A percentile compares a stretch with the other conserved stretches of the same genome.
phyloP scores from a whole-genome alignment of 2,888 invertebrate genomes.

The Hoplodrina ambigua region DNA sequence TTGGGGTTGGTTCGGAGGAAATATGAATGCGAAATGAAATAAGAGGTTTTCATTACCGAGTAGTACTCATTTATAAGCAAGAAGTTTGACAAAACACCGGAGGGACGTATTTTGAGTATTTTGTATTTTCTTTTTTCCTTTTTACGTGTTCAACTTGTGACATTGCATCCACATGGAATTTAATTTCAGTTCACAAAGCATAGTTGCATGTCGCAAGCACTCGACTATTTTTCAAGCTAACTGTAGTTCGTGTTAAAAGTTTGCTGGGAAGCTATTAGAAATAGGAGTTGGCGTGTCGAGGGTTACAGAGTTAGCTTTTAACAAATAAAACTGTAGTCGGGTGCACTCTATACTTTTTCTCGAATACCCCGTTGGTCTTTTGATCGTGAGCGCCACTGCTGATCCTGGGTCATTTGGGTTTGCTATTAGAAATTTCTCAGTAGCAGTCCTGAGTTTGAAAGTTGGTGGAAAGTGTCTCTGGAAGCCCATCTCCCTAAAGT shows the following conservation, averaged over 20 bases:
- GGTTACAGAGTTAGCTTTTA: conserved; percentile 7
- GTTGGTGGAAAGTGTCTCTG: no score
- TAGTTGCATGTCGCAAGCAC: conserved; percentile 43
- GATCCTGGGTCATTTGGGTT: no score
- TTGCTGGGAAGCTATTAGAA: conserved; percentile 45
- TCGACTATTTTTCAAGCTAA: conserved; percentile 46
- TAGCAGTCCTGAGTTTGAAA: no score
- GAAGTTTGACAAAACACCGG: background rate
- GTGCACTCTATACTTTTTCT: conserved; percentile 8
- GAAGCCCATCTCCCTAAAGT: no score
- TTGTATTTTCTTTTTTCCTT: conserved; percentile 17
- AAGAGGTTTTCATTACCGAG: conserved; percentile 19
- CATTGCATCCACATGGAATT: conserved; percentile 37
- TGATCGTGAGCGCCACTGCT: background rate
- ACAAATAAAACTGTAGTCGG: conserved; percentile 24
- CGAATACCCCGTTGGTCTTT: background rate
- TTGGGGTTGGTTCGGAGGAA: conserved; percentile 17
- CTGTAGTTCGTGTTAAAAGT: conserved; percentile 37
- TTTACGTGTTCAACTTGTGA: conserved; percentile 6
- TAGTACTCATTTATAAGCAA: conserved; percentile 21
- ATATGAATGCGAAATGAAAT: conserved; percentile 32
- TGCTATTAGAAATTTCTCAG: no score
- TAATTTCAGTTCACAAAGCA: conserved; percentile 36
- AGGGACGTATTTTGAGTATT: conserved; percentile 27
- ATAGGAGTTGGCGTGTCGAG: conserved; percentile 40